Percentiles rank a stretch among this genome's conserved stretches.
Evolutionary conservation across 2,888 invertebrate genomes (phyloP).

Genomic region (Heliconius aoede): DNA sequence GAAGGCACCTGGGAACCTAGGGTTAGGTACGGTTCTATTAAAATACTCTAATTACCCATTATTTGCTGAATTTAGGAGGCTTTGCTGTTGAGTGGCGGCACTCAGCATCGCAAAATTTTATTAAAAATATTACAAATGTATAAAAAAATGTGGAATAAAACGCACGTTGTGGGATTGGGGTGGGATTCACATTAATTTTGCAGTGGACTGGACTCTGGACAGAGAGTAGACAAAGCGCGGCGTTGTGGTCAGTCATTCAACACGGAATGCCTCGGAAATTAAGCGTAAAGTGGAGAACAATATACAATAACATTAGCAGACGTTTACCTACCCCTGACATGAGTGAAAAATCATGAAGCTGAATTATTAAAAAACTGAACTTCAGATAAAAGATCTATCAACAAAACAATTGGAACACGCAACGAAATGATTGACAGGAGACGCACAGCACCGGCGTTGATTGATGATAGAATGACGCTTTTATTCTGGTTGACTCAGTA

Average conservation of each 20-base stretch:
- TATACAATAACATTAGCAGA: no score
- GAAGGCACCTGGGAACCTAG: not conserved
- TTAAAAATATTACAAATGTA: not conserved
- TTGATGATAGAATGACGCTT: not conserved
- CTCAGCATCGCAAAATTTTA: not conserved
- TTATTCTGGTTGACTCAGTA: not conserved
- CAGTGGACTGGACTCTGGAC: no score
- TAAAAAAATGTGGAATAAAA: not conserved
- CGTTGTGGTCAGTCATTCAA: no score
- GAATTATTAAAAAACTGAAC: no score
- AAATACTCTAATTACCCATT: not conserved
- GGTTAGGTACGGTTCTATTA: not conserved
- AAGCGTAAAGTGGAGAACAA: no score
- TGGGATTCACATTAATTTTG: no score
- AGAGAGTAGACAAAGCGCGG: not conserved
- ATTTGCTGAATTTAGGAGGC: not conserved
- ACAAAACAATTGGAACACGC: not conserved
- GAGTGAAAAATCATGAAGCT: no score
- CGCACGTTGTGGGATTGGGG: no score
- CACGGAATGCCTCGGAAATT: no score
- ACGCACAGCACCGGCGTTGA: not conserved
- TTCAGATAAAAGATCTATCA: no score
- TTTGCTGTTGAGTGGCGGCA: not conserved
- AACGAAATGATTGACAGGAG: not conserved
- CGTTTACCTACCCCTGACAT: no score